Evolutionary conservation across 2,113 vertebrate genomes (phyloP).

Genomic region (Cyanoderma ruficeps): DNA sequence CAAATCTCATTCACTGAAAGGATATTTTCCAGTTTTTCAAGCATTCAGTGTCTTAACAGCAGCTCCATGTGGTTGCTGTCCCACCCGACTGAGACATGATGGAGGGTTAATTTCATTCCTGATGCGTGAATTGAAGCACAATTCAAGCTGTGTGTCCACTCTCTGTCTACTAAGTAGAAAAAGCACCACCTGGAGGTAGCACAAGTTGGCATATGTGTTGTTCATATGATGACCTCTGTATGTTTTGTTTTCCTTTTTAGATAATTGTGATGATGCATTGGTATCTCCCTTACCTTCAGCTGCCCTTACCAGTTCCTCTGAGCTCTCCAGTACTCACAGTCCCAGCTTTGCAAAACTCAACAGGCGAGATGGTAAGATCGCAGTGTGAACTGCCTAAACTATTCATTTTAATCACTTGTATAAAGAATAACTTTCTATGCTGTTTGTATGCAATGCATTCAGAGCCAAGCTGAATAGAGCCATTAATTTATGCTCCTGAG

Average conservation of each 20-base stretch:
- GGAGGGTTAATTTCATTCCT: not conserved
- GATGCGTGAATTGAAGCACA: not conserved
- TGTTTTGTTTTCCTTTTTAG: slow-evolving; percentile 67
- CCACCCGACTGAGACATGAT: not conserved
- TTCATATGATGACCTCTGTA: slow-evolving; percentile 9
- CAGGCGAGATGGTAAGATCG: slow-evolving; percentile 85
- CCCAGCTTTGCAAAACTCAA: slow-evolving; percentile 89
- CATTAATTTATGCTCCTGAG: not conserved
- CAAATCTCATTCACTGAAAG: not conserved
- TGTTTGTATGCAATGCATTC: not conserved
- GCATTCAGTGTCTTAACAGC: fast-evolving
- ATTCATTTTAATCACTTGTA: not conserved
- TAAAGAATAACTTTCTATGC: not conserved
- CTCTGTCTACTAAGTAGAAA: not conserved
- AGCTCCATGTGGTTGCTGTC: not conserved
- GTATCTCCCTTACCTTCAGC: slow-evolving; percentile 79
- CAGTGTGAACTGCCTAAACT: not conserved
- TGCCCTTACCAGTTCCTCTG: slow-evolving; percentile 91
- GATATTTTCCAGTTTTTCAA: not conserved
- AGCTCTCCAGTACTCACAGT: slow-evolving; percentile 78
- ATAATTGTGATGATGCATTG: slow-evolving; percentile 87
- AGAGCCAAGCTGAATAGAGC: not conserved
- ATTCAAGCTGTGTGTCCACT: not conserved
- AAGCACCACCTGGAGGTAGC: not conserved
- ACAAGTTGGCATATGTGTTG: not conserved